Base-by-base conservation (phyloP, 1,140 invertebrate genomes). In the Musca vetustissima region DNA sequence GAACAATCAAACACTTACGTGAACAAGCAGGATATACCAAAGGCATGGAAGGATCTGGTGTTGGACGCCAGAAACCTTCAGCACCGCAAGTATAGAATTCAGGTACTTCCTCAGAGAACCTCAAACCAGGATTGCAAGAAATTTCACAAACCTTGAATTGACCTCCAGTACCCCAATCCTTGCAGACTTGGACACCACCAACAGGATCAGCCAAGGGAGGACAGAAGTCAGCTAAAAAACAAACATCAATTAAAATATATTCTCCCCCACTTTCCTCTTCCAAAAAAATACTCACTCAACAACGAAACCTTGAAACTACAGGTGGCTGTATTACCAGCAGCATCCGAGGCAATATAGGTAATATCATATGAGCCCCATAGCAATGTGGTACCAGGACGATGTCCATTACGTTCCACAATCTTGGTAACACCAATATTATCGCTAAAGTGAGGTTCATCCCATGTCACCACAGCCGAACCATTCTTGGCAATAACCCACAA, bases 41-140 rank as follows among this genome's bases (percentile, higher is more conserved):
- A 14, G 93, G 92, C 71, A 92, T 84, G 28, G 84, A 87, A 11
- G 94, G 92, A 77, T 94, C 88, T 22, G 84, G 86, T 2, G 92
- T 95, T 22, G 96, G 96, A 72, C 94, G 86, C 96, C 96, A 98
- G 82, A 96, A 96, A 47, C 96, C 96, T 88, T 98, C 96, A 66
- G 93, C 94, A 15, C 95, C 96, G 80, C 96, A 98, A 7, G 95
- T 96, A 77, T 97, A 98, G 85, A 98, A 98, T 73, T 94, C 92
- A 0, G 96, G 94, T 36, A 97, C 92, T 55, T 89, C 87, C 80
- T 96, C 92, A 1, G 95, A 95, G 84, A 98, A 98, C 72, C 92
- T 87, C 1, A 95, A 84, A 14, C 94, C 94, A 48, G 89, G 77
- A 72, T 95, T 92, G 76, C 96, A 98, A 66, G 89, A 85, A 67